Evolutionary conservation across 2,888 invertebrate genomes (phyloP), one percentile per base, ranked within the genome.

Genomic region (Kuschelorhynchus macadamiae): DNA sequence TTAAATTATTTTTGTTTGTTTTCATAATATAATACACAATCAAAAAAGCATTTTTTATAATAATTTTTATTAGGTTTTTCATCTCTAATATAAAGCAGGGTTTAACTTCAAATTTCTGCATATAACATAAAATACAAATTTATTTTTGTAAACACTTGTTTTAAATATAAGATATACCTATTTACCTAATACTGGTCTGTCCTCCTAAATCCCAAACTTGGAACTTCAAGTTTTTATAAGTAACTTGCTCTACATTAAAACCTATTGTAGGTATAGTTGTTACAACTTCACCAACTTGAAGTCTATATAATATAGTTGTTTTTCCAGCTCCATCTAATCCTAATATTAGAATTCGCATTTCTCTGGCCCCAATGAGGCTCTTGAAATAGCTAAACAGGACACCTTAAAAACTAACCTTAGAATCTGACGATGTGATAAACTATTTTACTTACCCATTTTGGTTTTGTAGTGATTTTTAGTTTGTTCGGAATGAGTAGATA

Each of bases 181-280:
- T n/a, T 81, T 86, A 96, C 96, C 96, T 91, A 85, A 98, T 98
- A 87, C 97, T 98, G 70, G 98, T 98, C 84, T 99, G 98, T 77
- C 98, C 98, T 57, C 98, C 98, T 59, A 99, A 88, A 88, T 99
- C 97, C 97, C 97, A 97, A 25, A 95, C 97, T 91, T 98, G 98
- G 83, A 99, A 99, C 86, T 98, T 99, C 74, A 99, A 89, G 87
- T 99, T 99, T 88, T 98, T 98, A 84, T 97, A 98, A 77, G 95
- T 95, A 66, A 98, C 98, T 89, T 98, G 98, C 86, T 98, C 98
- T 77, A 98, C 99, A 86, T 99, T 99, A 86, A 99, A 99, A 9
- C 94, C 99, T 84, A 99, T 99, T 8, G 99, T 98, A 72, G 98
- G 96, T 85, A 95, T 98, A 32, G 98, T 98, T 52, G 98, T 98